Conservation (phyloP, 2,113 vertebrate genomes). For the Petroica traversi region DNA sequence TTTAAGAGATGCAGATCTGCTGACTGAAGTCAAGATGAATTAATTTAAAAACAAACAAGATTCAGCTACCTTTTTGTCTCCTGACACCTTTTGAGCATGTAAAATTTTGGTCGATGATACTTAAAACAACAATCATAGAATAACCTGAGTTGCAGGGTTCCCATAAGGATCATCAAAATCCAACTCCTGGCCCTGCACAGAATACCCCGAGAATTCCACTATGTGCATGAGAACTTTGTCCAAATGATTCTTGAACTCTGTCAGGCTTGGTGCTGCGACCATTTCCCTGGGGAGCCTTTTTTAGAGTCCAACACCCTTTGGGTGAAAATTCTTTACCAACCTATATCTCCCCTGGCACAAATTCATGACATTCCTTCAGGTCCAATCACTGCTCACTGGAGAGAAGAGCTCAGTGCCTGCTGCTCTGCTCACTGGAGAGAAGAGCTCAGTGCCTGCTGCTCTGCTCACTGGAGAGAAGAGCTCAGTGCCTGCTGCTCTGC, state of each 20-base stretch:
- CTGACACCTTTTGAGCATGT: not conserved
- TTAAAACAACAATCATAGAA: not conserved
- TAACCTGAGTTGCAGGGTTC: not conserved
- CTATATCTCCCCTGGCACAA: not conserved
- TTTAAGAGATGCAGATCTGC: not conserved
- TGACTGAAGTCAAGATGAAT: not conserved
- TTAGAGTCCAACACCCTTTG: not conserved
- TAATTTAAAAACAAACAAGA: not conserved
- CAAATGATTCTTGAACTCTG: not conserved
- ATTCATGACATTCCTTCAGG: not conserved
- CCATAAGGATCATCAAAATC: not conserved
- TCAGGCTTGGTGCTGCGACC: no score
- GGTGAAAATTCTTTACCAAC: not conserved
- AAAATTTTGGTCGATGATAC: not conserved
- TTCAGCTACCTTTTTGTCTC: not conserved
- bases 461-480: no score
- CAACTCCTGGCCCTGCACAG: not conserved
- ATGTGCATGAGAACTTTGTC: not conserved
- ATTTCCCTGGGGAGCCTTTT: not conserved
- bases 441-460: not conserved
- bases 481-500: not conserved
- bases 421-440: not conserved
- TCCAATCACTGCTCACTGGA: not conserved
- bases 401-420: not conserved
- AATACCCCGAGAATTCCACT: not conserved